phyloP scores from a whole-genome alignment of 2,113 vertebrate species.

The Phylloscopus trochiloides region DNA sequence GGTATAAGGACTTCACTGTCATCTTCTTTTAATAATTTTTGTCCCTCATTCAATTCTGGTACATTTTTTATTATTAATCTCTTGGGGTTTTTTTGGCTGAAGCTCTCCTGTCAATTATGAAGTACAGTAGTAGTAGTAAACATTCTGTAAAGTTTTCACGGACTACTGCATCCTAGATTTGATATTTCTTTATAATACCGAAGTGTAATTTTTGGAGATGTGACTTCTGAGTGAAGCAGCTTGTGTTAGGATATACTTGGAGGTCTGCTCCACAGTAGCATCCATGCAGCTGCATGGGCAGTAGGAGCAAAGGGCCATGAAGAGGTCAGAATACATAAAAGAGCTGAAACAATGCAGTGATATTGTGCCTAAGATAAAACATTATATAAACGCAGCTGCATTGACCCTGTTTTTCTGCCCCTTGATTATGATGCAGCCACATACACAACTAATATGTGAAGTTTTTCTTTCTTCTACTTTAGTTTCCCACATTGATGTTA shows the following conservation, averaged over 20 bases:
- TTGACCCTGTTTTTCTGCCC: not conserved
- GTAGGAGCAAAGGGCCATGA: not conserved
- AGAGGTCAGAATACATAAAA: not conserved
- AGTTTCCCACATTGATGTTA: not conserved
- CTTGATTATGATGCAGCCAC: not conserved
- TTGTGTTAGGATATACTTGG: not conserved
- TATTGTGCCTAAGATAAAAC: not conserved
- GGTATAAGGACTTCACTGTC: not conserved
- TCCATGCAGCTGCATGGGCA: not conserved
- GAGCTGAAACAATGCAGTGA: not conserved
- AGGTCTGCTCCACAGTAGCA: not conserved
- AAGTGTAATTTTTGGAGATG: not conserved
- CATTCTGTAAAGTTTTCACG: not conserved
- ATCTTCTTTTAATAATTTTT: not conserved
- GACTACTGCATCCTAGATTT: not conserved
- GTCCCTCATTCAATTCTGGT: not conserved
- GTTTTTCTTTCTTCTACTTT: not conserved
- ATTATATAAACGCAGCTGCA: not conserved
- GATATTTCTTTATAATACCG: not conserved
- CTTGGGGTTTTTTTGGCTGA: fast-evolving
- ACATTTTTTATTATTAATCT: not conserved
- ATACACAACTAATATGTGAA: not conserved
- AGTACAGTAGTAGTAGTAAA: not conserved
- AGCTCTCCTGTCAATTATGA: not conserved
- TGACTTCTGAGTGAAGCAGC: not conserved